A percentile compares a stretch with the other conserved stretches of the same genome.
phyloP scores from a whole-genome alignment of 2,113 vertebrate genomes.

The Chunga burmeisteri region DNA sequence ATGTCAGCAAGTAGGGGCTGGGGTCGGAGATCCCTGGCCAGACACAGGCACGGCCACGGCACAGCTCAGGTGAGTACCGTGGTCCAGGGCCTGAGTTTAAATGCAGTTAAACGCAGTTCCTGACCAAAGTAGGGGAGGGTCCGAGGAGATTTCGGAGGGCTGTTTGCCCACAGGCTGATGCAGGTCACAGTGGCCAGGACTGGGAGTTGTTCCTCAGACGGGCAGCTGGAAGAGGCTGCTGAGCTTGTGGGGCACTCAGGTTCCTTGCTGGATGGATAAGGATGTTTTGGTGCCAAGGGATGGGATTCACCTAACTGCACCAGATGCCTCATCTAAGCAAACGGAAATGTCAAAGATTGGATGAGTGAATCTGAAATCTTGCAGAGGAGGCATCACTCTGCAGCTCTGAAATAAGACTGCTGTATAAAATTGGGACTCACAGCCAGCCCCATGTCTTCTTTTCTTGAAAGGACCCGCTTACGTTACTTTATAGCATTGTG shows the following conservation, averaged over 20 bases:
- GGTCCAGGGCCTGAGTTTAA: background rate
- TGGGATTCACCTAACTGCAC: background rate
- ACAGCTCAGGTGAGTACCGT: background rate
- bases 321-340: background rate
- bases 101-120: background rate
- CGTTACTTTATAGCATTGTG: background rate
- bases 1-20: background rate
- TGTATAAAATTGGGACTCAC: background rate
- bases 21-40: background rate
- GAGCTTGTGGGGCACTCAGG: background rate
- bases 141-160: background rate
- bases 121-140: background rate
- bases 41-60: background rate
- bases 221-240: background rate
- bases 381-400: background rate
- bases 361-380: background rate
- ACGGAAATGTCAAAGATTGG: background rate
- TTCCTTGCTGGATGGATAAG: background rate
- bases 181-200: background rate
- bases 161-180: background rate
- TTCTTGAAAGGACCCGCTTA: background rate
- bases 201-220: background rate
- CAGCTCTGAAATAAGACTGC: background rate
- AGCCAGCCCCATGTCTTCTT: background rate
- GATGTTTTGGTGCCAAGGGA: background rate